Evolutionary conservation across 2,888 invertebrate species (phyloP).

Genomic region (Fragum whitleyi): DNA sequence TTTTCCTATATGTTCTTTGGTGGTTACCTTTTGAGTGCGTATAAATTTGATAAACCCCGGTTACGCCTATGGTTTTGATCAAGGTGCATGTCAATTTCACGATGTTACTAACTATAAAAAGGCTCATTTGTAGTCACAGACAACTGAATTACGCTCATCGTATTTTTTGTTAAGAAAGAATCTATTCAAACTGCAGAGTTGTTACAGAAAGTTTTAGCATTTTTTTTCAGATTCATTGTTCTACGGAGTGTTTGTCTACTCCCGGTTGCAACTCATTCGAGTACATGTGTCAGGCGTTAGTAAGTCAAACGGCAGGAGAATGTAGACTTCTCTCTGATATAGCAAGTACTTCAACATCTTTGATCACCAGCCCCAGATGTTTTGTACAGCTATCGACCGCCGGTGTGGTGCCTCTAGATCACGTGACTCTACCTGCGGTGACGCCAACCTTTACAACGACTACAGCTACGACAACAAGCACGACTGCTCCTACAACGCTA

Average conservation of each 20-base stretch:
- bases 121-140: too few species aligned
- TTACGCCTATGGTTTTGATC: too few species aligned
- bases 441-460: neutral
- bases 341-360: too few species aligned
- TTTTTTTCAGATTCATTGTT: neutral
- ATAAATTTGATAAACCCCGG: too few species aligned
- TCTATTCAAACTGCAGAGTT: too few species aligned
- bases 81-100: too few species aligned
- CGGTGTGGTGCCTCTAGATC: neutral
- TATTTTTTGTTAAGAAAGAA: too few species aligned
- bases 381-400: neutral
- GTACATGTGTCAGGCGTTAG: neutral
- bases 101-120: too few species aligned
- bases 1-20: too few species aligned
- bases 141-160: too few species aligned
- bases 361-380: neutral
- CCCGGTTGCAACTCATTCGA: slow-evolving; percentile 1
- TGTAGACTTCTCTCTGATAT: neutral
- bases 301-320: neutral
- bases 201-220: too few species aligned
- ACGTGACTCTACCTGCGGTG: neutral
- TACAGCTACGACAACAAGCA: neutral
- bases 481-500: neutral
- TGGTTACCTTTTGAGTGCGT: too few species aligned
- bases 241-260: neutral